Evolutionary conservation across 2,888 invertebrate genomes (phyloP).

Genomic region (Parnassius apollo): DNA sequence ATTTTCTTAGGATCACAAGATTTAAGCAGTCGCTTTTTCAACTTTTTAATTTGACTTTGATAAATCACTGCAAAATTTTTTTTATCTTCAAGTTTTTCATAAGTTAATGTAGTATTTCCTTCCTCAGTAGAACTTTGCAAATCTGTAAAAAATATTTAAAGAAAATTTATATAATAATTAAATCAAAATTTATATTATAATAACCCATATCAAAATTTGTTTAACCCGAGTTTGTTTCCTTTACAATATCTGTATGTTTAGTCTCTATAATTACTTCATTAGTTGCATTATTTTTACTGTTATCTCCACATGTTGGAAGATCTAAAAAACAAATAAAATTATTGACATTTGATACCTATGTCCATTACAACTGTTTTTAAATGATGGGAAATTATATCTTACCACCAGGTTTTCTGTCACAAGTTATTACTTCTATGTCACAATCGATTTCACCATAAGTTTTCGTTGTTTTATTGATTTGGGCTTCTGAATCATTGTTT

Average conservation of each 20-base stretch:
- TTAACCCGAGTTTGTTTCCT: too few species aligned
- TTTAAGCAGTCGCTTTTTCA: constrained; percentile 43
- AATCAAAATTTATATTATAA: neutral
- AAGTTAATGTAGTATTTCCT: neutral
- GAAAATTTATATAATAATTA: neutral
- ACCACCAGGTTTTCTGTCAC: neutral
- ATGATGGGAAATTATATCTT: neutral
- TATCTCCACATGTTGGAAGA: too few species aligned
- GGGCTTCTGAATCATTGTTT: neutral
- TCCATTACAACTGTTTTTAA: too few species aligned
- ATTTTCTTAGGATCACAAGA: constrained; percentile 35
- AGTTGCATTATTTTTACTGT: neutral
- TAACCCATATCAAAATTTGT: neutral
- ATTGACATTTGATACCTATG: too few species aligned
- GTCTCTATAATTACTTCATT: neutral
- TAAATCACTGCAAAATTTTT: constrained; percentile 18
- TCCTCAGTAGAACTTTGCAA: neutral
- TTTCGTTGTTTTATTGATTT: constrained; percentile 3
- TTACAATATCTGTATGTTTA: neutral
- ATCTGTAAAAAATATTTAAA: constrained; percentile 7
- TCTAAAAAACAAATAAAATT: too few species aligned
- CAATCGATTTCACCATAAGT: neutral
- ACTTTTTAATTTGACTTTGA: constrained; percentile 41
- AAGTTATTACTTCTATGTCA: neutral
- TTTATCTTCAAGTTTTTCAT: constrained; percentile 1